Percentiles rank a stretch among this genome's conserved stretches.
phyloP scores from a whole-genome alignment of 2,888 invertebrate genomes.

The Drosophila cognata region DNA sequence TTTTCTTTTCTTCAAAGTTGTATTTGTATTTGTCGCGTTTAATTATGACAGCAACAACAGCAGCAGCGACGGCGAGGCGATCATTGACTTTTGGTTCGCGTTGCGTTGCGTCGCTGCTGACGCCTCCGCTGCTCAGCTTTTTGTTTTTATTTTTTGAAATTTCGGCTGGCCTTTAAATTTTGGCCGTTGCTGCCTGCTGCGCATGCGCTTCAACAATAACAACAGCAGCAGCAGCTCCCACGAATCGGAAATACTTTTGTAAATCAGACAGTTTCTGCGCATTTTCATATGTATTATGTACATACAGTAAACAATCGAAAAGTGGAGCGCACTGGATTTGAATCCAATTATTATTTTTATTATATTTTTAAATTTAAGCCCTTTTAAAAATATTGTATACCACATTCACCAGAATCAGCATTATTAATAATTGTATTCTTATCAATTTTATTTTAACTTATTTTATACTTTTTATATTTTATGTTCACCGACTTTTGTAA shows the following conservation, averaged over 20 bases:
- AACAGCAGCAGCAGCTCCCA: constrained; percentile 6
- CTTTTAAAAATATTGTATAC: too few relatives aligned
- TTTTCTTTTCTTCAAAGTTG: constrained; percentile 74
- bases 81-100: constrained; percentile 66
- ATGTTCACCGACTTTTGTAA: not conserved
- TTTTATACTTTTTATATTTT: not conserved
- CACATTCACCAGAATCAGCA: too few relatives aligned
- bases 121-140: constrained; percentile 49
- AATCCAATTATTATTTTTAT: not conserved
- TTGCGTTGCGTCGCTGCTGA: constrained; percentile 32
- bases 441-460: too few relatives aligned
- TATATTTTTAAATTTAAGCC: not conserved
- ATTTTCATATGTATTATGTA: not conserved
- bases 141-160: constrained; percentile 38
- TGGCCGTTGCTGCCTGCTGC: constrained; percentile 39
- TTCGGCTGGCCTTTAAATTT: constrained; percentile 45
- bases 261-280: not conserved
- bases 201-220: constrained; percentile 35
- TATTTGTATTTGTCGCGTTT: constrained; percentile 80
- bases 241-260: constrained; percentile 19
- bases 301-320: not conserved
- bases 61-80: constrained; percentile 59
- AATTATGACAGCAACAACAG: constrained; percentile 73
- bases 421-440: too few relatives aligned
- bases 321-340: not conserved